Evolutionary conservation across 64 coral and sea anemone genomes (phyloP).

Genomic region (Montipora foliosa): DNA sequence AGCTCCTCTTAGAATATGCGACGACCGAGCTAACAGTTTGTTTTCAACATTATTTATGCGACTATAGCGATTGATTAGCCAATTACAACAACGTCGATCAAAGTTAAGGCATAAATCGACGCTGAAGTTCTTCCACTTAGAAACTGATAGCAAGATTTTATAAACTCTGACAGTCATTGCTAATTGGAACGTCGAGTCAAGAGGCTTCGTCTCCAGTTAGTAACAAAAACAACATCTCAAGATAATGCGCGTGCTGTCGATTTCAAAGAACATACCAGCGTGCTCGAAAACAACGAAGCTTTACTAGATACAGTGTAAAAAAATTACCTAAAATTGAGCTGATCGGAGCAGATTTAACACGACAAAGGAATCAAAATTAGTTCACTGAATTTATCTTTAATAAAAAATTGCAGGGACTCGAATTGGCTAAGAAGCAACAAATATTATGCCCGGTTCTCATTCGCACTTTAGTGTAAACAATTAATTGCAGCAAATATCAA

Average conservation of each 20-base stretch:
- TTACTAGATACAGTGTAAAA: background rate
- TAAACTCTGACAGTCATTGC: background rate
- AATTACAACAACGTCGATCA: background rate
- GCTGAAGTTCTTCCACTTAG: background rate
- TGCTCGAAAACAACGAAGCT: background rate
- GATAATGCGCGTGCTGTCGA: background rate
- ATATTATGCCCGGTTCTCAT: background rate
- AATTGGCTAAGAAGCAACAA: conserved; percentile 3
- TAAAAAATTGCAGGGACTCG: background rate
- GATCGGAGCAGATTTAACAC: no score
- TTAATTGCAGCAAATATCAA: conserved; percentile 23
- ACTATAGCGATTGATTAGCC: background rate
- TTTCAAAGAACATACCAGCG: background rate
- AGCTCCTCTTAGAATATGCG: background rate
- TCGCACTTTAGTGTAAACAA: conserved; percentile 26
- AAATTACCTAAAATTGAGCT: no score
- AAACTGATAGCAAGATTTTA: background rate
- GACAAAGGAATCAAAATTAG: background rate
- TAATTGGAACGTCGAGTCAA: background rate
- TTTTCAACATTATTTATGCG: background rate
- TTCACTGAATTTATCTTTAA: background rate
- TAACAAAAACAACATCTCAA: background rate
- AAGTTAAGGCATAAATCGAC: background rate
- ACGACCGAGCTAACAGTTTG: background rate
- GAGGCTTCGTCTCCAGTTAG: background rate